A percentile compares a stretch with the other conserved stretches of the same genome.
phyloP scores from a whole-genome alignment of 2,888 invertebrate species.

The Drosophila greeni region DNA sequence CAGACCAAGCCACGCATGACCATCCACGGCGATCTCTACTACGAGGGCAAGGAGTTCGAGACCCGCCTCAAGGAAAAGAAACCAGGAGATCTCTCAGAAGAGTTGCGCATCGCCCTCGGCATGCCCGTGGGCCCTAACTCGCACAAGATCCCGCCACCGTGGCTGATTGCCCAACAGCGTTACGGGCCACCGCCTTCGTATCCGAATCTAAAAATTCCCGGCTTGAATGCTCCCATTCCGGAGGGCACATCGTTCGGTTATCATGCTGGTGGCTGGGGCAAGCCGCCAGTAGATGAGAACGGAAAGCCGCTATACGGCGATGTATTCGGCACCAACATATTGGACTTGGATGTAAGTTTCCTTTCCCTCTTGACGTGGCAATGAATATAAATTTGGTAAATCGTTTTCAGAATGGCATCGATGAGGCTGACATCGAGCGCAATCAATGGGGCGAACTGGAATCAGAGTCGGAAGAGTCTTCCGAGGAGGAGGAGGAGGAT shows the following conservation, averaged over 20 bases:
- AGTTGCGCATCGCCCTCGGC: conserved; percentile 95
- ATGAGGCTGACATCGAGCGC: conserved; percentile 94
- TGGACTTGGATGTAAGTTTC: conserved; percentile 83
- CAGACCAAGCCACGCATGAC: conserved; percentile 99
- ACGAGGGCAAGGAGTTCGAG: conserved; percentile 99
- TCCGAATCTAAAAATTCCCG: conserved; percentile 98
- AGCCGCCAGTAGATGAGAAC: conserved; percentile 98
- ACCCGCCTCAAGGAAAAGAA: conserved; percentile 98
- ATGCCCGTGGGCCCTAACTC: conserved; percentile 98
- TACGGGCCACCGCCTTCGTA: conserved; percentile 99
- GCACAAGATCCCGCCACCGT: conserved; percentile 94
- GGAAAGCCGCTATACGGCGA: conserved; percentile 99
- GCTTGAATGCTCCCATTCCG: conserved; percentile 98
- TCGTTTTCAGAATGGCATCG: conserved; percentile 81
- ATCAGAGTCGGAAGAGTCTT: conserved; percentile 85
- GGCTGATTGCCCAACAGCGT: conserved; percentile 85
- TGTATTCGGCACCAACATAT: conserved; percentile 93
- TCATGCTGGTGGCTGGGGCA: conserved; percentile 99
- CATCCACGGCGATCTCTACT: conserved; percentile 98
- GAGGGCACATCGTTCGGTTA: conserved; percentile 98
- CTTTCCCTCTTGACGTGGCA: accelerated
- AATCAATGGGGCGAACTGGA: conserved; percentile 98
- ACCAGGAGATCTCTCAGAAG: conserved; percentile 97
- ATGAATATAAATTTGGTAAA: neutral
- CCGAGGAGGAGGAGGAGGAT: conserved; percentile 85